Conservation (phyloP, 2,888 invertebrate species). For the Brachyopa scutellaris region DNA sequence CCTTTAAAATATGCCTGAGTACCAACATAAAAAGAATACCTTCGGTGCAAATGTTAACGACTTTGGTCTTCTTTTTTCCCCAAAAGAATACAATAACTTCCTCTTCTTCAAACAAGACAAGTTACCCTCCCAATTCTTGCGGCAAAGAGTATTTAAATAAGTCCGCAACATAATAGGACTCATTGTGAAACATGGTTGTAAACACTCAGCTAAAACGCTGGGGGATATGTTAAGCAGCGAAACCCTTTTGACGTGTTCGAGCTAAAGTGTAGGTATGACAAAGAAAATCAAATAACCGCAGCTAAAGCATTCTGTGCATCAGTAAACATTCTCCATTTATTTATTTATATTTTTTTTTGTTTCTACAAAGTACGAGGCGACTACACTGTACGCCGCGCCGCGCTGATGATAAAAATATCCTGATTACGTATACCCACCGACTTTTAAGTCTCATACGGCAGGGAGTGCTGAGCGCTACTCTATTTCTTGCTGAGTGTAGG, state of each 20-base stretch:
- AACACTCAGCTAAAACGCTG: not conserved
- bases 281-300: slow-evolving; percentile 49
- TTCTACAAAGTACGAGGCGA: not conserved
- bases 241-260: slow-evolving; percentile 13
- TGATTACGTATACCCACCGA: not conserved
- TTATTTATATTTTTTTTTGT: not conserved
- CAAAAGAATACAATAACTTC: not conserved
- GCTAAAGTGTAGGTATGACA: slow-evolving; percentile 16
- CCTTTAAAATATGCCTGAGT: too few species aligned
- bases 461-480: not conserved
- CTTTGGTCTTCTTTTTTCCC: too few species aligned
- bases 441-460: slow-evolving; percentile 10
- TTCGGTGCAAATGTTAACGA: too few species aligned
- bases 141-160: not conserved
- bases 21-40: too few species aligned
- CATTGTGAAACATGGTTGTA: not conserved
- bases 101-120: not conserved
- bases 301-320: slow-evolving; percentile 22
- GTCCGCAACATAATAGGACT: not conserved
- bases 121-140: too few species aligned
- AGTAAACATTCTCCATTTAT: slow-evolving; percentile 41
- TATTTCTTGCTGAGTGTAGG: not conserved
- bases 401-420: not conserved
- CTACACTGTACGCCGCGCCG: not conserved
- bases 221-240: not conserved